These are phyloP conservation scores for Pomatorhinus ruficollis DNA, from an alignment of 2,113 vertebrate species.

Conservation along the genomic window DNA sequence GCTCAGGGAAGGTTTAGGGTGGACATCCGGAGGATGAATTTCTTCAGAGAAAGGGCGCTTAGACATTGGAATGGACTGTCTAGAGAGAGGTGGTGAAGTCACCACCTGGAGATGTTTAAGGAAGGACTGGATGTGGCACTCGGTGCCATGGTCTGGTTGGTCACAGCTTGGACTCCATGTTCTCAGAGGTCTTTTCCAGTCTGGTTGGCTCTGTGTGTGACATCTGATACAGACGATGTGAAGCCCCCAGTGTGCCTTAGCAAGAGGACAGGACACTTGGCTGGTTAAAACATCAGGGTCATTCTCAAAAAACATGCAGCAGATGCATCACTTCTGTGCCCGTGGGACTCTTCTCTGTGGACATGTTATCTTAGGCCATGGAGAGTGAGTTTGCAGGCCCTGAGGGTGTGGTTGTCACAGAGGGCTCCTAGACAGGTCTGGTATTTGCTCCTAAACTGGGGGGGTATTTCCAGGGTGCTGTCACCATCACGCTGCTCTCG, in stretches of 20 bases:
- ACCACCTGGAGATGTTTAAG: neutral
- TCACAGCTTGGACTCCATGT: neutral
- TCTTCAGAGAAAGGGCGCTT: neutral
- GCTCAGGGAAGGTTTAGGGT: neutral
- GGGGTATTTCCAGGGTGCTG: rapidly evolving
- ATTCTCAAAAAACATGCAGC: too few relatives aligned
- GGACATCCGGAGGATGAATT: neutral
- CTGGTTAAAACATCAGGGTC: rapidly evolving
- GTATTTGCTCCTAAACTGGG: rapidly evolving
- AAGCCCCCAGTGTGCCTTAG: rapidly evolving
- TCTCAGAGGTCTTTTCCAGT: neutral
- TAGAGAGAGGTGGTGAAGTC: neutral
- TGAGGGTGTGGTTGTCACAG: neutral
- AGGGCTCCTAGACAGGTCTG: rapidly evolving
- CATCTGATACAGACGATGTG: rapidly evolving
- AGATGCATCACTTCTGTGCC: neutral
- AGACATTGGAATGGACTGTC: neutral
- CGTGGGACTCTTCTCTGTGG: rapidly evolving
- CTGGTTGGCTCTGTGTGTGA: neutral
- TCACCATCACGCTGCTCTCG: rapidly evolving
- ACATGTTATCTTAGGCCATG: rapidly evolving
- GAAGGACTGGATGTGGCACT: neutral
- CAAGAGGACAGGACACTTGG: neutral
- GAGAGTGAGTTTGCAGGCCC: neutral
- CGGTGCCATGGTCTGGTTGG: neutral